Base-by-base conservation (phyloP, 1,140 invertebrate genomes). In the Drosophila obscura region DNA sequence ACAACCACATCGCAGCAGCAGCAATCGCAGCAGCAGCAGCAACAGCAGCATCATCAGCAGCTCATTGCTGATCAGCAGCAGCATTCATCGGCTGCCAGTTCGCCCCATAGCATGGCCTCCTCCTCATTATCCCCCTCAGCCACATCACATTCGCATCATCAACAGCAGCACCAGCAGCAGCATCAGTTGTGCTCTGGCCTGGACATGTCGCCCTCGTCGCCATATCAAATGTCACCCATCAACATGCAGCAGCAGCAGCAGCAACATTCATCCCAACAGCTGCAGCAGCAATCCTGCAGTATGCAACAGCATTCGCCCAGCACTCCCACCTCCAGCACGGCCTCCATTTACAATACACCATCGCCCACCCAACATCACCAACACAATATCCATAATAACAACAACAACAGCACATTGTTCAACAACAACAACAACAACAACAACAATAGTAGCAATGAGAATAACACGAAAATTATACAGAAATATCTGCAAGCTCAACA, bases 401-500 rank as follows among this genome's bases (percentile, higher is more conserved):
- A 88, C 52, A 84, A 83, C 67, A 84, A 80, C 45, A 84, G 69
- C 19, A 53, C 77, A 60, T 45, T 84, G 28, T 84, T 84, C 64
- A 84, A 90, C 50, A 85, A 84, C 64, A 88, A 80, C 64, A 84
- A 90, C 50, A 85, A 84, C 64, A 88, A 80, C 63, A 85, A 89
- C 49, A 85, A 66, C 52, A 85, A 41, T 46, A 57, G 67, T 45
- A 73, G 48, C 80, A 90, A 81, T 78, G 79, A 85, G 45, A 89
- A 72, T 79, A 90, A 80, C 55, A 87, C 57, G 50, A 81, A 90
- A 80, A 62, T 90, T 76, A 83, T 90, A 67, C 87, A 90, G 77
- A 90, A 90, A 90, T 90, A 87, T 87, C 82, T 90, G 50, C 76
- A 90, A 74, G 69, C 76, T 74, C 83, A 88, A 45, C 83, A 80